These are phyloP conservation scores for Drosophila kambysellisi DNA, from an alignment of 2,888 invertebrate genomes.

Conservation along the genomic window DNA sequence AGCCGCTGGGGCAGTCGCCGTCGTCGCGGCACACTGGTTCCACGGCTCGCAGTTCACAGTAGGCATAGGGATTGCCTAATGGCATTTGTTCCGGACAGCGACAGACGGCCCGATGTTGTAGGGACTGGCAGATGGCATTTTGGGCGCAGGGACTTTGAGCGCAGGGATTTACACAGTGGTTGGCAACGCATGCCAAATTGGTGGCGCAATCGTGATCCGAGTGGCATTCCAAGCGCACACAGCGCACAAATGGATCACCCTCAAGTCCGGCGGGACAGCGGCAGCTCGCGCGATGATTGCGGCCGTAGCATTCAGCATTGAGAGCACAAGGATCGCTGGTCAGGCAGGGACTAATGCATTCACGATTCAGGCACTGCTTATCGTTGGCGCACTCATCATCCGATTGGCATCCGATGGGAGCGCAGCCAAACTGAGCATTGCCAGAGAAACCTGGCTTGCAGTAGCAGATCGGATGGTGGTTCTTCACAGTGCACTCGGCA, in stretches of 20 bases:
- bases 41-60: conserved; percentile 87
- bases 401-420: conserved; percentile 92
- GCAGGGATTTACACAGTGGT: conserved; percentile 93
- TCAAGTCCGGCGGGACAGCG: conserved; percentile 91
- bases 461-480: conserved; percentile 94
- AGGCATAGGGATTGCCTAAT: conserved; percentile 91
- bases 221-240: conserved; percentile 92
- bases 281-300: conserved; percentile 92
- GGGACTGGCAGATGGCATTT: conserved; percentile 92
- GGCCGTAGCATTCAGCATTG: conserved; percentile 93
- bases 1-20: conserved; percentile 91
- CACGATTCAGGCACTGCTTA: conserved; percentile 92
- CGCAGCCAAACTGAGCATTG: conserved; percentile 93
- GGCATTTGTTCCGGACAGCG: conserved; percentile 93
- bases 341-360: conserved; percentile 93
- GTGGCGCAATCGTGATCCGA: conserved; percentile 92
- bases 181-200: conserved; percentile 90
- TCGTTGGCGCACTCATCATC: conserved; percentile 93
- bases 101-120: conserved; percentile 93
- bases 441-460: conserved; percentile 94
- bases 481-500: conserved; percentile 92
- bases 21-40: conserved; percentile 91
- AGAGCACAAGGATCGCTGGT: conserved; percentile 92
- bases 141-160: conserved; percentile 91
- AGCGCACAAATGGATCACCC: conserved; percentile 93